phyloP scores from a whole-genome alignment of 2,113 vertebrate species.

The Acinonyx jubatus region DNA sequence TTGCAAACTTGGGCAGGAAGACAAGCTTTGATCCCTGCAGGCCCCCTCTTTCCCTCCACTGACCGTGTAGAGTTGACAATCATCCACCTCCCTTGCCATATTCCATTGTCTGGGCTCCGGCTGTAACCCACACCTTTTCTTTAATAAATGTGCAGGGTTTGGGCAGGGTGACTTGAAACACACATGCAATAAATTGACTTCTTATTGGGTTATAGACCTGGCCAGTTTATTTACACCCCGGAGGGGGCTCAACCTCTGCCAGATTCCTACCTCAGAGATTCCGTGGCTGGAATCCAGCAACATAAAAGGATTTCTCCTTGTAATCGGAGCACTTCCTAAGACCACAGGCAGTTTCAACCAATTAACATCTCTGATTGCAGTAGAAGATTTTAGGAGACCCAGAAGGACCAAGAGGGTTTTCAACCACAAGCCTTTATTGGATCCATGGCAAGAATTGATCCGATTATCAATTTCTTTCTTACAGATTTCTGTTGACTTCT shows the following conservation, averaged over 20 bases:
- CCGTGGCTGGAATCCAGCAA: conserved; percentile 73
- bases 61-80: not conserved
- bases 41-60: not conserved
- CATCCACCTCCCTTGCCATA: not conserved
- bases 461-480: conserved; percentile 59
- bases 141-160: not conserved
- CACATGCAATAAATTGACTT: conserved; percentile 68
- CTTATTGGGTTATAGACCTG: conserved; percentile 64
- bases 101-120: conserved; percentile 49
- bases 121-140: conserved; percentile 35
- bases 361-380: conserved; percentile 67
- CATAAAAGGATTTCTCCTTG: conserved; percentile 65
- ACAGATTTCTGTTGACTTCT: conserved; percentile 42
- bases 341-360: conserved; percentile 79
- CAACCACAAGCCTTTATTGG: conserved; percentile 45
- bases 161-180: conserved; percentile 41
- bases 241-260: conserved; percentile 61
- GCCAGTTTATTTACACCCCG: conserved; percentile 58
- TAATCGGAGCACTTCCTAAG: conserved; percentile 79
- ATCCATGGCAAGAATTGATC: conserved; percentile 56
- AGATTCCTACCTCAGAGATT: conserved; percentile 64
- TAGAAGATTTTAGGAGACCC: conserved; percentile 60
- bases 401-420: conserved; percentile 44
- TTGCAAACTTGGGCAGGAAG: conserved; percentile 32
- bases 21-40: not conserved